Base-by-base conservation (phyloP, 2,888 invertebrate species). In the Catotricha subobsoleta region DNA sequence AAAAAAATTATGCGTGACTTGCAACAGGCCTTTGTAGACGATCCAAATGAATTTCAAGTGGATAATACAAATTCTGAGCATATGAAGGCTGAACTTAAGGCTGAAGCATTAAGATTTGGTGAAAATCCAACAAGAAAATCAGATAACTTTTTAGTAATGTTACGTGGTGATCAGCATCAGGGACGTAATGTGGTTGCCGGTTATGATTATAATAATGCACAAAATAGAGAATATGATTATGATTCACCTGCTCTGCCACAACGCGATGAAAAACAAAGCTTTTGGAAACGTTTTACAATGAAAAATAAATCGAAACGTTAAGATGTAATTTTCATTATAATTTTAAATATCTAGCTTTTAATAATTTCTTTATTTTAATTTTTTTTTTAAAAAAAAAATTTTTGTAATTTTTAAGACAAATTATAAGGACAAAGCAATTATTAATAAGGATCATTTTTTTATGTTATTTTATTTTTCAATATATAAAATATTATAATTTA, bases 1-100 rank as follows among this genome's bases (percentile, higher is more conserved):
- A 82, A 81, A 66, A 82, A 82, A 64, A 82, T 83, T 55, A 83
- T 82, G 80, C 67, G 83, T 25, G 82, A 82, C 59, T 67, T 83
- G 50, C 76, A 80, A 54, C 81, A 82, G 57, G 74, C 74, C 33
- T 75, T 76, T 58, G 75, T 76, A 50, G 76, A 75, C 54, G 75
- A 76, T 58, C 76, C 76, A 48, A 75, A 75, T 59, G 76, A 76
- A 64, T 76, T 76, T 60, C 71, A 72, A 54, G 73, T 75, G 50
- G 76, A 76, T 52, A 74, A 75, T 53, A 72, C 73, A 54, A 72
- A 72, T 50, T 74, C 71, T 39, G 76, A 76, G 57, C 74, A 76
- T 52, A 62, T 76, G 50, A 76, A 76, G 59, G 68, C 75, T 29
- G 75, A 76, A 51, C 64, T 76, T 43, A 73, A 74, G 59, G 71